phyloP scores from a whole-genome alignment of 2,888 invertebrate species.

The Chaetogeoica ovagalla region DNA sequence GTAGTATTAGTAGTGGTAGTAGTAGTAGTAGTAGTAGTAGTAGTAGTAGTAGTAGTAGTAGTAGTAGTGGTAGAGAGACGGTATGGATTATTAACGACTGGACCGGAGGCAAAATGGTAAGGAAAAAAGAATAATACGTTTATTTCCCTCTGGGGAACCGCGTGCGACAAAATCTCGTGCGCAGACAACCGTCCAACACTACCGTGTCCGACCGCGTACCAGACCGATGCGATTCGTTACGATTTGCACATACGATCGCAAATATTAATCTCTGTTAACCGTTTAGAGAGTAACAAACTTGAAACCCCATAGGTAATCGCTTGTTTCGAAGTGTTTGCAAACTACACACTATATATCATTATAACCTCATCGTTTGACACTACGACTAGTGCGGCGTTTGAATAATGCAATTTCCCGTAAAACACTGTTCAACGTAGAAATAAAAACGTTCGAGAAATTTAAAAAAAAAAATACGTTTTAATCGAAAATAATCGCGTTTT shows the following conservation, averaged over 20 bases:
- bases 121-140: background rate
- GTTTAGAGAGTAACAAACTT: conserved; percentile 7
- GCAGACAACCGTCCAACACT: background rate
- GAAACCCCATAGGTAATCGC: conserved; percentile 1
- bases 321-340: background rate
- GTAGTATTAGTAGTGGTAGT: no score
- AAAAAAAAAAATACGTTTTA: no score
- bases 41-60: no score
- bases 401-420: no score
- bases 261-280: conserved; percentile 27
- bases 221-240: no score
- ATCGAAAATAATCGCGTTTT: background rate
- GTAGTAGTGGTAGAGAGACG: no score
- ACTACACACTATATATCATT: no score
- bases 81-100: conserved; percentile 39
- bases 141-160: conserved; percentile 8
- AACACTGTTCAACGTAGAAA: no score
- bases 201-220: background rate
- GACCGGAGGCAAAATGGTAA: conserved; percentile 31
- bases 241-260: background rate
- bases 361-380: no score
- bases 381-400: no score
- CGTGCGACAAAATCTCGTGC: background rate
- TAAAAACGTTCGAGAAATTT: no score
- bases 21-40: no score